Conservation (phyloP, 2,888 invertebrate genomes). For the Xiphydria camelus region DNA sequence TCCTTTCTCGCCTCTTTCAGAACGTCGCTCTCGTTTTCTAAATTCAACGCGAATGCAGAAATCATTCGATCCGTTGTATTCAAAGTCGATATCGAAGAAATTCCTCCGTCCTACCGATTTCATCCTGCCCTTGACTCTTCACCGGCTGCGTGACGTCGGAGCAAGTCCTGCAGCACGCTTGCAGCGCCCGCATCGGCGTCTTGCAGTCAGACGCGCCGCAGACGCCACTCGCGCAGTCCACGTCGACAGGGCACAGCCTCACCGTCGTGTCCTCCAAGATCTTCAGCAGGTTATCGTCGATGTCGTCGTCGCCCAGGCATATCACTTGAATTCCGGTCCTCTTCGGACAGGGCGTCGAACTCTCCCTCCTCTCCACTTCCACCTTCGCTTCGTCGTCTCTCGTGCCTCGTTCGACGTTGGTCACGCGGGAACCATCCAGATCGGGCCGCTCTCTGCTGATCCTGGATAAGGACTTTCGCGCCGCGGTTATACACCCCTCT, state of each 20-base stretch:
- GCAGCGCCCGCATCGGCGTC: too few relatives aligned
- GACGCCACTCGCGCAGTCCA: neutral
- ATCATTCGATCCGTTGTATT: too few relatives aligned
- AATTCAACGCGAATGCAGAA: too few relatives aligned
- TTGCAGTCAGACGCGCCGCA: neutral
- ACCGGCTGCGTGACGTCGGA: constrained; percentile 2
- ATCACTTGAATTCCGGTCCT: neutral
- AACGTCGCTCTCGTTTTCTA: too few relatives aligned
- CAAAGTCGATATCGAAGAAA: too few relatives aligned
- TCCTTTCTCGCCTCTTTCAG: constrained; percentile 9
- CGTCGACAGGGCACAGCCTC: constrained; percentile 10
- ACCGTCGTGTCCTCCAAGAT: constrained; percentile 5
- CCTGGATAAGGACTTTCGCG: neutral
- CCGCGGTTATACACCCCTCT: neutral
- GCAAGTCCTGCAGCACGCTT: constrained; percentile 3
- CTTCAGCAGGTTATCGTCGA: constrained; percentile 4
- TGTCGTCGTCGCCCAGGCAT: constrained; percentile 4
- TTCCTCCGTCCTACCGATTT: too few relatives aligned
- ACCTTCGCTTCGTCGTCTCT: neutral
- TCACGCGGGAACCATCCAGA: neutral
- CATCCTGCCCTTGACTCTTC: too few relatives aligned
- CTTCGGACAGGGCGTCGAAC: neutral
- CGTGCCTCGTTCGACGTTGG: too few relatives aligned
- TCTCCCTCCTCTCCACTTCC: neutral
- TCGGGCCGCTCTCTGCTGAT: neutral